Evolutionary conservation across 2,888 invertebrate genomes (phyloP).

Genomic region (Ceraclea dissimilis): DNA sequence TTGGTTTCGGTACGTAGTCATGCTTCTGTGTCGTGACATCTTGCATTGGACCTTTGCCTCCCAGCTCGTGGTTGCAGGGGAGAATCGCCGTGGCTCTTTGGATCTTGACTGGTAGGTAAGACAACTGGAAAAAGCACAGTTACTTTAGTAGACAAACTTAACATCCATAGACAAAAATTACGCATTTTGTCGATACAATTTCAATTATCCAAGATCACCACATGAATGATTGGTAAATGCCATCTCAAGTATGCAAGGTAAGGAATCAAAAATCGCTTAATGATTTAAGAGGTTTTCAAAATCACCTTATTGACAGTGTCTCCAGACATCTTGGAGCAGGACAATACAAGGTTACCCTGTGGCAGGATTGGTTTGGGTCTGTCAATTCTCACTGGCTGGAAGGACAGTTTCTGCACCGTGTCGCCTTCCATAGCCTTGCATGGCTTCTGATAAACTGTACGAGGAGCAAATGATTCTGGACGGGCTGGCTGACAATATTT

Average conservation of each 20-base stretch:
- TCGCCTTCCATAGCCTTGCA: conserved; percentile 43
- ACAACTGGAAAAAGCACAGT: conserved; percentile 34
- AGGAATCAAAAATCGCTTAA: no score
- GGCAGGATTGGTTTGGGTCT: conserved; percentile 42
- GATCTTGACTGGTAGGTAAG: conserved; percentile 50
- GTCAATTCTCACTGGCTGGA: conserved; percentile 28
- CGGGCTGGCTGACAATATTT: conserved; percentile 19
- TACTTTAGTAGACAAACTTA: not conserved
- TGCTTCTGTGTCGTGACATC: conserved; percentile 65
- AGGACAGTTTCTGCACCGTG: conserved; percentile 31
- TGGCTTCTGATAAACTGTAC: conserved; percentile 14
- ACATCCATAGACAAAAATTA: not conserved
- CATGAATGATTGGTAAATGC: no score
- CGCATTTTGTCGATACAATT: no score
- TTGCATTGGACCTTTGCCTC: conserved; percentile 62
- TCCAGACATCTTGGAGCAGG: conserved; percentile 45
- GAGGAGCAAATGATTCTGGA: conserved; percentile 19
- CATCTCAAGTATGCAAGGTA: no score
- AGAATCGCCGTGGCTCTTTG: conserved; percentile 47
- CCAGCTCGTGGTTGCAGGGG: conserved; percentile 55
- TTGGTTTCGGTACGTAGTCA: conserved; percentile 61
- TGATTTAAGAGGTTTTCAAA: no score
- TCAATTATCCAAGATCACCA: no score
- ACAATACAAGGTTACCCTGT: conserved; percentile 38
- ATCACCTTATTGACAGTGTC: conserved; percentile 49